Base-by-base conservation (phyloP, 2,113 vertebrate species). In the Chaetodon trifascialis region DNA sequence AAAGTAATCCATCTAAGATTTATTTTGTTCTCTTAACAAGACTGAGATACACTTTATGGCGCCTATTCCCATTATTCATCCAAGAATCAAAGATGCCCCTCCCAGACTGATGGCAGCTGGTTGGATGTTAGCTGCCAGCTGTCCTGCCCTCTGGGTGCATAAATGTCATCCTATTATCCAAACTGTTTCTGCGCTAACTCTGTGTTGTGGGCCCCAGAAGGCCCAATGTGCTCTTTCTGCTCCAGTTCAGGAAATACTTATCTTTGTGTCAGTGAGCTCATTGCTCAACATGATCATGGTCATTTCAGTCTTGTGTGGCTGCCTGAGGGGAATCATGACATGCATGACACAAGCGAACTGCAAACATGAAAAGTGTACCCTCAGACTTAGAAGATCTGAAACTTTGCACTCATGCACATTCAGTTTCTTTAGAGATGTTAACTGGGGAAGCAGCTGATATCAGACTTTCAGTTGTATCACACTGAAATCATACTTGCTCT, bases 171-270 rank as follows among this genome's bases (percentile, higher is more conserved):
- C 30, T 79, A 21, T 82, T 66, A 65, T 60, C 16, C 75, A 76
- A 40, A 70, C 52, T 68, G 55, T 80, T 77, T 46, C 59, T 52
- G 40, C 44, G 51, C 62, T 76, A 76, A 76, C 42, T 34, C 3
- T 9, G 11, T 34, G 60, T 77, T 88, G 17, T 69, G 12, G 46
- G 60, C 7, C 75, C 75, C 76, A 64, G 11, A 9, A 38, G 84
- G 46, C 73, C 66, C 15, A 2, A 6, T 38, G 55, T 12, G 62
- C 47, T 68, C 38, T 30, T 52, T 64, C 64, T 21, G 40, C 69
- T 80, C 30, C 21, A 34, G 1, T 44, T 46, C 82, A 86, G 73
- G 72, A 85, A 83, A 85, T 34, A 65, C 17, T 72, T 55, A 40
- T 84, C 58, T 51, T 5, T 30, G 58, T 16, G 19, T 54, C 73